phyloP scores from a whole-genome alignment of 2,113 vertebrate genomes.

The Oreochromis niloticus region DNA sequence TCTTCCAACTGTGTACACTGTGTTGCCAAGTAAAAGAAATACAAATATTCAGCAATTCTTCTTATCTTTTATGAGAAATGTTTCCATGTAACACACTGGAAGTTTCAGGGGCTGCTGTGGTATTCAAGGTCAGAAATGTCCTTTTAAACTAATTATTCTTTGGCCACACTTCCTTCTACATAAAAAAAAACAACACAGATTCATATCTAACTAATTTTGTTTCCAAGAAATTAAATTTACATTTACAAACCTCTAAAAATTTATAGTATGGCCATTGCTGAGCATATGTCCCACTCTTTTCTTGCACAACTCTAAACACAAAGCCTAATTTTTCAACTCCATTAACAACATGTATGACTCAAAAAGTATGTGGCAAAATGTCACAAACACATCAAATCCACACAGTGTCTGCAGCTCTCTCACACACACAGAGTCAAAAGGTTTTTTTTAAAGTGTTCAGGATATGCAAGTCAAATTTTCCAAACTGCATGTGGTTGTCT shows the following conservation, averaged over 20 bases:
- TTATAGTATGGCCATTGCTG: neutral
- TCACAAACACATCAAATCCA: neutral
- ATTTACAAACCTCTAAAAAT: neutral
- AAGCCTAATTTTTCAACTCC: neutral
- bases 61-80: neutral
- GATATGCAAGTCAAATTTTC: neutral
- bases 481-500: neutral
- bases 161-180: neutral
- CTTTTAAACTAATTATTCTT: neutral
- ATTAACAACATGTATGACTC: too few species aligned
- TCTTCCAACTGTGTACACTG: neutral
- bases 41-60: neutral
- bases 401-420: neutral
- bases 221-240: neutral
- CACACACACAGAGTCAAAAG: rapidly evolving
- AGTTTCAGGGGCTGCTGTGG: neutral
- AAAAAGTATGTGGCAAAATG: neutral
- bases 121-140: neutral
- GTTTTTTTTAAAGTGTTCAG: neutral
- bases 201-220: neutral
- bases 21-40: neutral
- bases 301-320: neutral
- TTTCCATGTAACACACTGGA: neutral
- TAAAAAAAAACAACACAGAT: neutral
- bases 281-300: neutral